Evolutionary conservation across 2,797 vertebrate species (phyloP), one percentile per base, ranked within the genome.

Genomic region (Peromyscus nudipes): DNA sequence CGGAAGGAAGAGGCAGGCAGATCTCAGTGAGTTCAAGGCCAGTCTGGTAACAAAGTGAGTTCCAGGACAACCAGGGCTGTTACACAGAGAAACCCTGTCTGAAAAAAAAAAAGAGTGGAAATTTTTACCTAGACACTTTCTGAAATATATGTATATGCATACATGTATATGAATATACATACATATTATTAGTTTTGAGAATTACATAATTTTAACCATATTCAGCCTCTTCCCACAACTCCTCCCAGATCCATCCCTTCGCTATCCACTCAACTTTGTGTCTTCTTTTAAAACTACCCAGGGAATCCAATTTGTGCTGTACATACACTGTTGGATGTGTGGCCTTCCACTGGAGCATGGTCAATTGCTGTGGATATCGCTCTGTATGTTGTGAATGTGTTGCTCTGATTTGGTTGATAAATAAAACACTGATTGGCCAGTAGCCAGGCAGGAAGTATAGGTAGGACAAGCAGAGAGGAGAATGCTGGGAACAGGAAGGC

Each of bases 101-200:
- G 14, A 55, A 55, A 55, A 55, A 16, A 55, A 55, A 71, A 91
- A 87, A 91, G 12, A 10, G 55, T 67, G 23, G 2, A 77, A 82
- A 84, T 1, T 84, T 65, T 43, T 64, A 84, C 43, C 84, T 89
- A 92, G n/a, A 92, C 29, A 84, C 65, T 27, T 91, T 93, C 95
- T 60, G 52, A 83, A 87, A 96, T 46, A 65, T 34, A 64, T 29
- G 12, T 82, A 57, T 37, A 6, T 17, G 13, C 14, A 83, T 43
- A 43, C 14, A 83, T 49, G 64, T 13, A 23, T 49, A 86, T 69
- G 64, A 69, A 52, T 52, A 16, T 69, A 65, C 62, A 84, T 29
- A 83, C 8, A 43, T 64, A 49, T 49, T 62, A 55, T n/a, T 82
- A 82, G 80, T 46, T 23, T 75, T 46, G 19, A 67, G 46, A 85